A percentile compares a stretch with the other conserved stretches of the same genome.
These are phyloP conservation scores for Lutjanus argentimaculatus DNA, from an alignment of 2,797 vertebrate species.

Conservation along the genomic window DNA sequence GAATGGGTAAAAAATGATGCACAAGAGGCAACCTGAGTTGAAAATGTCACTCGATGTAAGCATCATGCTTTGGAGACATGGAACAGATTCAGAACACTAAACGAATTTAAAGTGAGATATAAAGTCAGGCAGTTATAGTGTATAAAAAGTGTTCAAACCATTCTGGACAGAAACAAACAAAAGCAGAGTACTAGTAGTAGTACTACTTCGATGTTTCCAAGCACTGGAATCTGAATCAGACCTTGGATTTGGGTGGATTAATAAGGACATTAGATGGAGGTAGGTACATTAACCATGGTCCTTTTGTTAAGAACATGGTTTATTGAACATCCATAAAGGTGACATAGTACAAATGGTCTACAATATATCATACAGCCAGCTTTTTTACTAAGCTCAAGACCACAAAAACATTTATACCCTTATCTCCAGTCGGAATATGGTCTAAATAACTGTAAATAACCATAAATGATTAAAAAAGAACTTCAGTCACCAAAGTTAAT, in stretches of 20 bases:
- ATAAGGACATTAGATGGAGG: slow-evolving; percentile 16
- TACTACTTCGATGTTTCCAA: neutral
- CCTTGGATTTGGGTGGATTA: slow-evolving; percentile 17
- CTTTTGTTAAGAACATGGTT: slow-evolving; percentile 12
- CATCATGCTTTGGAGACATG: slow-evolving; percentile 8
- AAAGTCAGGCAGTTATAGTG: neutral
- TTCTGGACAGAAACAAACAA: slow-evolving; percentile 1
- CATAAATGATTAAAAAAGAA: neutral
- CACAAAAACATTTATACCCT: neutral
- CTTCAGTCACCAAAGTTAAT: neutral
- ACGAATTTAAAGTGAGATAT: neutral
- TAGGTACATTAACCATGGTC: slow-evolving; percentile 24
- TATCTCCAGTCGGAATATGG: neutral
- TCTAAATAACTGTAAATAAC: neutral
- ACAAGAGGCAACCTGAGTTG: slow-evolving; percentile 15
- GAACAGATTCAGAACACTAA: neutral
- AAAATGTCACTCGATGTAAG: slow-evolving; percentile 36
- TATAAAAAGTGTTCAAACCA: neutral
- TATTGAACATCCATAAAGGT: slow-evolving; percentile 15
- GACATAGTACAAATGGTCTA: neutral
- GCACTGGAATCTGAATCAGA: neutral
- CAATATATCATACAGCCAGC: neutral
- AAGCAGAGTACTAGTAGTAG: neutral
- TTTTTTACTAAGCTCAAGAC: neutral
- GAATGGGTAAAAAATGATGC: slow-evolving; percentile 22